Evolutionary conservation across 2,797 vertebrate genomes (phyloP).

Genomic region (Pelobates cultripes): DNA sequence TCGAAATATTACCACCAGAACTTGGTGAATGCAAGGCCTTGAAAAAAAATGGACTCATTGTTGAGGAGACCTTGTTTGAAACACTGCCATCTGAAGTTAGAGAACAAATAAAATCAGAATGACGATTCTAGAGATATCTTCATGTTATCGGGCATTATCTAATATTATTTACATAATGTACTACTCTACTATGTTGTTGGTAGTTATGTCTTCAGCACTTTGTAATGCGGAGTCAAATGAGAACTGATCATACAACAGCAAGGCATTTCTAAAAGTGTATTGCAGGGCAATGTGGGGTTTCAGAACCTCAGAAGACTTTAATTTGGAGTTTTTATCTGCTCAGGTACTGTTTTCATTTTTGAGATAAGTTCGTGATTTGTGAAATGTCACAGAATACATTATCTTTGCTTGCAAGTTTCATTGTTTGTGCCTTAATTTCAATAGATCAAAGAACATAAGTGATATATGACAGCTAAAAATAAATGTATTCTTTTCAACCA

Average conservation of each 20-base stretch:
- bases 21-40: slow-evolving; percentile 87
- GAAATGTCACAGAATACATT: background rate
- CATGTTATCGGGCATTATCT: slow-evolving; percentile 38
- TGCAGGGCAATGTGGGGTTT: slow-evolving; percentile 31
- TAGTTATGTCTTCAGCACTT: background rate
- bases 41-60: slow-evolving; percentile 85
- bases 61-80: slow-evolving; percentile 93
- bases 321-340: slow-evolving; percentile 24
- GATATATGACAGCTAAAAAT: no score
- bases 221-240: background rate
- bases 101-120: slow-evolving; percentile 95
- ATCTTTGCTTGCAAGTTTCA: no score
- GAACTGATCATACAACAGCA: slow-evolving; percentile 7
- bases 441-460: no score
- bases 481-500: no score
- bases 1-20: slow-evolving; percentile 91
- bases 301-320: slow-evolving; percentile 8
- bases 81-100: slow-evolving; percentile 93
- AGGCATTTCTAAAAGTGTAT: slow-evolving; percentile 26
- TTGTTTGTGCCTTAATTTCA: no score
- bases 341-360: slow-evolving; percentile 41
- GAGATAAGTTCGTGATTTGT: slow-evolving; percentile 24
- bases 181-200: slow-evolving; percentile 8
- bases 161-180: slow-evolving; percentile 8
- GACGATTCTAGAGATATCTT: slow-evolving; percentile 53